phyloP scores from a whole-genome alignment of 2,113 vertebrate species.

The Setophaga coronata region DNA sequence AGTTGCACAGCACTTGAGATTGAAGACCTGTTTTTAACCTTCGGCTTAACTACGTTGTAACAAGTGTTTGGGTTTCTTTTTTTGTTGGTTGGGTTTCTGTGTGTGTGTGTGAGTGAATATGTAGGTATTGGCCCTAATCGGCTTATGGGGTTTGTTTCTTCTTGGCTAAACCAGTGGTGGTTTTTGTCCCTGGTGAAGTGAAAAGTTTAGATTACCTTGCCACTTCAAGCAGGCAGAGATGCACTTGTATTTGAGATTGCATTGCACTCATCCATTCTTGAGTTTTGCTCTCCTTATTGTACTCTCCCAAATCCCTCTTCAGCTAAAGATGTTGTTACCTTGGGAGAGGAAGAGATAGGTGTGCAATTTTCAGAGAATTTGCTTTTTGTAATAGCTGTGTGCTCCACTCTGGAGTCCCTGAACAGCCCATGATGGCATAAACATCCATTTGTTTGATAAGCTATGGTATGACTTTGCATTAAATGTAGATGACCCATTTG shows the following conservation, averaged over 20 bases:
- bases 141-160: neutral
- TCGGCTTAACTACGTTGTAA: neutral
- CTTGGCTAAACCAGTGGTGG: neutral
- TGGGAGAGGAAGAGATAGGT: neutral
- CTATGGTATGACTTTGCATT: neutral
- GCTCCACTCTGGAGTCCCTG: neutral
- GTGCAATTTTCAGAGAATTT: neutral
- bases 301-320: neutral
- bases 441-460: constrained; percentile 8
- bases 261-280: neutral
- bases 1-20: neutral
- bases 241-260: neutral
- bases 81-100: neutral
- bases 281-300: neutral
- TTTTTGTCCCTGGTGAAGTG: neutral
- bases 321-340: neutral
- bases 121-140: neutral
- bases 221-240: neutral
- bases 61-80: neutral
- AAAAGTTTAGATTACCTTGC: neutral
- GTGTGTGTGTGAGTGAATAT: neutral
- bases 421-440: neutral
- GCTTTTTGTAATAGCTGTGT: neutral
- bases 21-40: neutral
- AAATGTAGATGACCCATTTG: constrained; percentile 14